Conservation (phyloP, 2,797 vertebrate species). For the Clarias platycephalus region DNA sequence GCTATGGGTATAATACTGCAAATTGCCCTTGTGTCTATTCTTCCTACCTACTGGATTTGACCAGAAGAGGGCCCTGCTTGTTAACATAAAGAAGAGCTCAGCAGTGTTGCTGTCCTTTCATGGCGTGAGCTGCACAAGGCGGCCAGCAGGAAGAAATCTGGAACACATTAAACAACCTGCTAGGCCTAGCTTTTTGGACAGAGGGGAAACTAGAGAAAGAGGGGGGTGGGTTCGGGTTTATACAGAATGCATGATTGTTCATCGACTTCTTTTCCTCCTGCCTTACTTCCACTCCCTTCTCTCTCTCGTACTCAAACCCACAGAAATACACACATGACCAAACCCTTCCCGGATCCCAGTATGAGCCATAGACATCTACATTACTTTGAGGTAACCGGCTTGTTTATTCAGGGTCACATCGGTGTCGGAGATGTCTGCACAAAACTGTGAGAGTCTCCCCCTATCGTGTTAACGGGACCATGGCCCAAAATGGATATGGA, state of each 20-base stretch:
- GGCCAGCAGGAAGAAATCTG: conserved; percentile 75
- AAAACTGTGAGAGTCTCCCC: neutral
- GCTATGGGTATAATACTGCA: neutral
- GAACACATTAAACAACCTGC: conserved; percentile 84
- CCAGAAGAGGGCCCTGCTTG: conserved; percentile 70
- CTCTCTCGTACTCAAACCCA: conserved; percentile 1
- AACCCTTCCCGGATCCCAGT: conserved; percentile 28
- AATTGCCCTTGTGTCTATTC: neutral
- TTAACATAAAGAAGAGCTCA: conserved; percentile 46
- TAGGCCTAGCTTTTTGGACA: conserved; percentile 61
- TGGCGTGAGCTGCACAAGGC: conserved; percentile 69
- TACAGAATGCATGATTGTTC: conserved; percentile 72
- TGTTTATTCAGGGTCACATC: conserved; percentile 49
- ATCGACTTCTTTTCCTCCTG: conserved; percentile 58
- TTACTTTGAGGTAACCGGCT: conserved; percentile 52
- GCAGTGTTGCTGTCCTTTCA: conserved; percentile 64
- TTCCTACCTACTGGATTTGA: conserved; percentile 1
- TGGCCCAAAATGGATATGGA: conserved; percentile 27
- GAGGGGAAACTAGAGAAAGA: conserved; percentile 49
- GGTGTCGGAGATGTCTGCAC: neutral
- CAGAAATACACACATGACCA: conserved; percentile 15
- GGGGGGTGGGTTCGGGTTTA: conserved; percentile 67
- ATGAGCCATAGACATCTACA: conserved; percentile 3
- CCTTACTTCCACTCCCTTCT: conserved; percentile 11
- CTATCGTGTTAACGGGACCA: neutral